A percentile compares a stretch with the other conserved stretches of the same genome.
phyloP scores from a whole-genome alignment of 2,113 vertebrate genomes.

The Notothenia rossii region DNA sequence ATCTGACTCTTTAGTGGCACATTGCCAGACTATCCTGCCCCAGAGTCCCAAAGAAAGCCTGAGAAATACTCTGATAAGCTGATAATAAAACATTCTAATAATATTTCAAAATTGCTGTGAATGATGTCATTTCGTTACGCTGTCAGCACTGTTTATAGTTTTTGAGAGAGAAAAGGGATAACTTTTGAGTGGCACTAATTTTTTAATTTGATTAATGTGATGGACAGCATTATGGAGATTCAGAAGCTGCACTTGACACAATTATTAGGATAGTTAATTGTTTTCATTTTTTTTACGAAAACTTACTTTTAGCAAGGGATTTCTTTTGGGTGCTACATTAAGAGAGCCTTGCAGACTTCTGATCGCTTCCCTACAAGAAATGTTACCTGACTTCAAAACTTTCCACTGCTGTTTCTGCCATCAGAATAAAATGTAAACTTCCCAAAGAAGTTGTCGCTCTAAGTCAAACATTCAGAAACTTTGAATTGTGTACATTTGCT shows the following conservation, averaged over 20 bases:
- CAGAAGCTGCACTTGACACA: slow-evolving; percentile 1
- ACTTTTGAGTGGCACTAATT: background rate
- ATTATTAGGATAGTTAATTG: background rate
- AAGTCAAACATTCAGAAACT: too few relatives aligned
- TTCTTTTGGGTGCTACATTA: background rate
- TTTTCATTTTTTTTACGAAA: background rate
- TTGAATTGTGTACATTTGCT: too few relatives aligned
- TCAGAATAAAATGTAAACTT: too few relatives aligned
- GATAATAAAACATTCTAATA: slow-evolving; percentile 63
- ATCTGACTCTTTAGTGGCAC: slow-evolving; percentile 43
- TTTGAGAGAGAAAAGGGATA: slow-evolving; percentile 8
- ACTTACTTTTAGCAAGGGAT: background rate
- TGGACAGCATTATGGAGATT: slow-evolving; percentile 19
- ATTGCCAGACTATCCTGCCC: slow-evolving; percentile 48
- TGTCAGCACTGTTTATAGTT: background rate
- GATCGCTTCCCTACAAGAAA: too few relatives aligned
- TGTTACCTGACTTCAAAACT: too few relatives aligned
- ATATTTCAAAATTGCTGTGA: slow-evolving; percentile 24
- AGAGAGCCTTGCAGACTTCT: too few relatives aligned
- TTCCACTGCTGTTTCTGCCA: too few relatives aligned
- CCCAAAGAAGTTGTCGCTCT: too few relatives aligned
- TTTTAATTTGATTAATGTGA: background rate
- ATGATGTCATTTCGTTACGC: background rate
- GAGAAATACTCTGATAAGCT: slow-evolving; percentile 74
- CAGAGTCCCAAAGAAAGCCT: slow-evolving; percentile 68